Evolutionary conservation across 2,113 vertebrate species (phyloP).

Genomic region (Calyptommatus sinebrachiatus): DNA sequence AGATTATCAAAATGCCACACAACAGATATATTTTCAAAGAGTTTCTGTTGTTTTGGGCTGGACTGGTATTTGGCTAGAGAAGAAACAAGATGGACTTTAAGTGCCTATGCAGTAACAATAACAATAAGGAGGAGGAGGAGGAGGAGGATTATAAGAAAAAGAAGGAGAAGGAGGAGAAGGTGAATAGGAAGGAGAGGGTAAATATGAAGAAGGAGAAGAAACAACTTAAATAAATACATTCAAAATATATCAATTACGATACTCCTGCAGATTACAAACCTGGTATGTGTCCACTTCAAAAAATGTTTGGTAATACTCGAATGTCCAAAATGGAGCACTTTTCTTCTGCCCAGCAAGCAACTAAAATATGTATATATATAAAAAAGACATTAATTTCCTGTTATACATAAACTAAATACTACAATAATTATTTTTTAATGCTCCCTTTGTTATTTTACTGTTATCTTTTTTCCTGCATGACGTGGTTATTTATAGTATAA

Average conservation of each 20-base stretch:
- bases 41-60: neutral
- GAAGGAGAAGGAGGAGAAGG: too few relatives aligned
- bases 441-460: too few relatives aligned
- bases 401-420: too few relatives aligned
- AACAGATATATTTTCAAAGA: neutral
- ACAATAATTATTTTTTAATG: too few relatives aligned
- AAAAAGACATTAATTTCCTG: neutral
- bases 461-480: too few relatives aligned
- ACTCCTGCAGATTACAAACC: constrained; percentile 65
- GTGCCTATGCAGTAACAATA: neutral
- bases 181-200: neutral
- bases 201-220: neutral
- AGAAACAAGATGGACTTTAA: neutral
- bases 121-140: too few relatives aligned
- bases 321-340: constrained; percentile 92
- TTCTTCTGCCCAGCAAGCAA: constrained; percentile 89
- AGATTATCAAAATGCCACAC: neutral
- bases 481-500: too few relatives aligned
- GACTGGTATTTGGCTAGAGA: neutral
- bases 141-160: too few relatives aligned
- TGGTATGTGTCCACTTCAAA: constrained; percentile 93
- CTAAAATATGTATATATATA: constrained; percentile 59
- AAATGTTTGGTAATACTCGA: constrained; percentile 94
- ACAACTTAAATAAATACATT: neutral
- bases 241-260: neutral